Conservation (phyloP, 2,888 invertebrate species). For the Macrosoma leucophasiata region DNA sequence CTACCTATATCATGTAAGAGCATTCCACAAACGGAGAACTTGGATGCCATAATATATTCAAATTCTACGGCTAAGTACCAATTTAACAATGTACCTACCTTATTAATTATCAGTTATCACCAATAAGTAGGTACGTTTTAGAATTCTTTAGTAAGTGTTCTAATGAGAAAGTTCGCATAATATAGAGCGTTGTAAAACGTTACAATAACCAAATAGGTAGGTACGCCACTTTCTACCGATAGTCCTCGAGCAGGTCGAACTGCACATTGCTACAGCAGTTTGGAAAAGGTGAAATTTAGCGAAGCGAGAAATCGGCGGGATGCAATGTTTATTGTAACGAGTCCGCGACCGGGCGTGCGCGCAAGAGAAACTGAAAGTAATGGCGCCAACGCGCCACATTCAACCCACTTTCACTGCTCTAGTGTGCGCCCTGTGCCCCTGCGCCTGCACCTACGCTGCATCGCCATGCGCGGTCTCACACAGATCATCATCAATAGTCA, state of each 20-base stretch:
- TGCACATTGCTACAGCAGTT: constrained; percentile 51
- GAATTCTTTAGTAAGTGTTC: no score
- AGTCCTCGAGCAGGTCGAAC: constrained; percentile 45
- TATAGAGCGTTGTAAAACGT: no score
- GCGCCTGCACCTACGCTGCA: constrained; percentile 19
- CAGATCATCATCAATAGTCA: no score
- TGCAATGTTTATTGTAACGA: constrained; percentile 73
- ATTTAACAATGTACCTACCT: no score
- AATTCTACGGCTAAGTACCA: no score
- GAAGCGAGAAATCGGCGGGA: constrained; percentile 74
- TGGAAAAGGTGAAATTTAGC: constrained; percentile 74
- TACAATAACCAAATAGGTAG: no score
- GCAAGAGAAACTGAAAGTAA: constrained; percentile 74
- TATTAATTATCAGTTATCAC: no score
- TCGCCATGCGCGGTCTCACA: constrained; percentile 12
- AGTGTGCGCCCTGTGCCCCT: constrained; percentile 39
- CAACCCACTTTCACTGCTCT: constrained; percentile 73
- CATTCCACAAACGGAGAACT: no score
- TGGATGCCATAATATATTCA: no score
- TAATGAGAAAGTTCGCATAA: no score
- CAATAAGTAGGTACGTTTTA: no score
- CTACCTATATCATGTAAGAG: no score
- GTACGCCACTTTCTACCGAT: constrained; percentile 47
- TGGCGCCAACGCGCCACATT: constrained; percentile 68
- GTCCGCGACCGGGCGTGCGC: constrained; percentile 59